Percentiles rank a stretch among this genome's conserved stretches.
Evolutionary conservation across 1,140 invertebrate genomes (phyloP).

Genomic region (Dryas iulia): DNA sequence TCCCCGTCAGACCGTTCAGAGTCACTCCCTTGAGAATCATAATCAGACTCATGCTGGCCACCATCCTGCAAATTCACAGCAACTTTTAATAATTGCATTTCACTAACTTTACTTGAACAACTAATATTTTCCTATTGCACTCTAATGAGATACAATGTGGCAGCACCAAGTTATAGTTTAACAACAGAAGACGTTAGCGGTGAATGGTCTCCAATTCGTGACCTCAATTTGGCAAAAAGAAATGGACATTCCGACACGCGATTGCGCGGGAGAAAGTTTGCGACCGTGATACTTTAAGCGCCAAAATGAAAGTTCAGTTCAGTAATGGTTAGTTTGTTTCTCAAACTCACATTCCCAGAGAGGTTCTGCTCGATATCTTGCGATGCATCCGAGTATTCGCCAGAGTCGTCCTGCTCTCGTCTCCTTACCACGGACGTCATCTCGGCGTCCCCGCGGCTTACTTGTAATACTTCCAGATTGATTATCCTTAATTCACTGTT

Average conservation of each 20-base stretch:
- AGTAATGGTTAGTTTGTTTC: slow-evolving; percentile 35
- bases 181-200: slow-evolving; percentile 51
- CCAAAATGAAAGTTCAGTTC: slow-evolving; percentile 70
- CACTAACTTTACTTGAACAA: slow-evolving; percentile 6
- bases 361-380: slow-evolving; percentile 73
- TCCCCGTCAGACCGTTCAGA: slow-evolving; percentile 68
- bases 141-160: neutral
- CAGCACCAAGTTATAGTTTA: slow-evolving; percentile 32
- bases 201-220: slow-evolving; percentile 64
- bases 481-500: slow-evolving; percentile 44
- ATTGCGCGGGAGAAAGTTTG: slow-evolving; percentile 72
- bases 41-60: slow-evolving; percentile 62
- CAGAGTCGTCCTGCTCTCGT: slow-evolving; percentile 72
- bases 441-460: slow-evolving; percentile 62
- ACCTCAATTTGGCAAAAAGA: slow-evolving; percentile 76
- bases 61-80: slow-evolving; percentile 69
- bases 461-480: slow-evolving; percentile 75
- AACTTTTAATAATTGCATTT: slow-evolving; percentile 71
- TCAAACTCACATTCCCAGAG: slow-evolving; percentile 71
- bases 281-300: slow-evolving; percentile 61
- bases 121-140: slow-evolving; percentile 5
- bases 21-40: slow-evolving; percentile 66
- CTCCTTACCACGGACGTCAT: slow-evolving; percentile 75
- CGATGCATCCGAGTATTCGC: slow-evolving; percentile 76
- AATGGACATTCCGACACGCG: slow-evolving; percentile 76